Evolutionary conservation across 2,797 vertebrate genomes (phyloP).

Genomic region (Sus cebifrons): DNA sequence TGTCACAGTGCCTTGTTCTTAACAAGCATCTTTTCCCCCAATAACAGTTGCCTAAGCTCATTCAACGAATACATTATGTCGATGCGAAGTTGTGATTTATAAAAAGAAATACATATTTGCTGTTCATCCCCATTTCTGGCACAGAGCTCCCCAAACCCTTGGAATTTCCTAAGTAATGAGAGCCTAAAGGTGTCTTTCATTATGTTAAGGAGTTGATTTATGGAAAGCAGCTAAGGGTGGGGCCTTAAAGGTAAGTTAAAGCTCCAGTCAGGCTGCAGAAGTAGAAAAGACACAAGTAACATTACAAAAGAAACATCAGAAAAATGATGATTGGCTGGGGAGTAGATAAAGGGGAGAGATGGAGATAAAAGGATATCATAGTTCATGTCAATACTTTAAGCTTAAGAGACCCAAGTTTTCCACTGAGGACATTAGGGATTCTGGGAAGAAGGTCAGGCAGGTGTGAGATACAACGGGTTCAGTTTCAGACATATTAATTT

Average conservation of each 20-base stretch:
- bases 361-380: neutral
- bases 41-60: neutral
- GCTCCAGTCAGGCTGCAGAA: neutral
- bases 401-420: neutral
- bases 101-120: neutral
- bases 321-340: neutral
- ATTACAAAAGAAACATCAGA: neutral
- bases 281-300: neutral
- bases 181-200: neutral
- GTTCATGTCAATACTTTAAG: neutral
- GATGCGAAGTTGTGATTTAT: neutral
- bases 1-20: neutral
- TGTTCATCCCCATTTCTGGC: neutral
- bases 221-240: neutral
- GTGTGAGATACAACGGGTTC: neutral
- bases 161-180: neutral
- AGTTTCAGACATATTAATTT: neutral
- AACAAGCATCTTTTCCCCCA: neutral
- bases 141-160: neutral
- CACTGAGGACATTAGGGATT: neutral
- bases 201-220: neutral
- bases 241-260: neutral
- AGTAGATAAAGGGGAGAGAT: neutral
- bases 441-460: neutral
- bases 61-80: neutral